Evolutionary conservation across 2,888 invertebrate genomes (phyloP), one percentile per base, ranked within the genome.

Genomic region (Mechanitis mazaeus): DNA sequence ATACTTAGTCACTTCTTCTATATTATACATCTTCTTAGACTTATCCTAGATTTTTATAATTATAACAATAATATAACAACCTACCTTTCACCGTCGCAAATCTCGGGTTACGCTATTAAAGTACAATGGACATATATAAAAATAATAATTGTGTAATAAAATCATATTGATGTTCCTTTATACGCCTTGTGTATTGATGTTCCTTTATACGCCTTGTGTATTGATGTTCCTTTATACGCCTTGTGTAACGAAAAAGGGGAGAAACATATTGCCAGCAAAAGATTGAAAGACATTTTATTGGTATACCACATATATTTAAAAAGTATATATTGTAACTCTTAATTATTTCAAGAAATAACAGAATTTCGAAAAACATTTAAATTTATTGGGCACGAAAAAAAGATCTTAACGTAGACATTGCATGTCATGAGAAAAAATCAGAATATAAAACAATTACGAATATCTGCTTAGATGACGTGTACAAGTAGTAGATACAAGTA

Each of bases 261-360:
- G 3, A 47, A 35, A 45, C 45, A 38, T 42, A 33, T 31, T 6
- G 31, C 42, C 42, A 7, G 42, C 9, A 58, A 42, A 56, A 59
- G 58, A 63, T 61, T 38, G 57, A 68, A 68, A 63, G 53, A 59
- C 61, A 20, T 55, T 58, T 63, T 31, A 62, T 67, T 66, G 61
- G 64, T 66, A 67, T 69, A 69, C 69, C 69, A 70, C 69, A 70
- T 70, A 69, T 70, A 70, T 70, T 70, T 70, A 67, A 64, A 64
- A 70, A 67, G 64, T 70, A 70, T 70, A 68, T 69, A 69, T 63
- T 69, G 65, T 62, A 64, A 69, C 62, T 69, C 63, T 63, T 68
- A 68, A 67, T 65, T 65, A 66, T 58, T 69, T 69, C 69, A 69
- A 60, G 65, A 66, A 66, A 63, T 70, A 66, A 69, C 70, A 70